Percentiles rank a stretch among this genome's conserved stretches.
Conservation (phyloP, 2,888 invertebrate species). For the Amphipoea lucens region DNA sequence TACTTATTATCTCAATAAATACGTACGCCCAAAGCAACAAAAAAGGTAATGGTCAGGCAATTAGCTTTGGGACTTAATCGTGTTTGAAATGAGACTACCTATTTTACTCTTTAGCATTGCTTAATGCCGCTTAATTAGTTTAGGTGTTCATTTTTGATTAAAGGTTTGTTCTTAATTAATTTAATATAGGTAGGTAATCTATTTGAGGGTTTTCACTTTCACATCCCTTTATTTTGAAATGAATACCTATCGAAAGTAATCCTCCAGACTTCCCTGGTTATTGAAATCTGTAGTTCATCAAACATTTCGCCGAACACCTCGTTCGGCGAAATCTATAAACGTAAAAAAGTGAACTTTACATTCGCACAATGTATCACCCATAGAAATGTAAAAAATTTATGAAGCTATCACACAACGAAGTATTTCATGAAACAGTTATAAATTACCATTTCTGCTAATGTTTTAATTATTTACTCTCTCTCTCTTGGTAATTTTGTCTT, state of each 20-base stretch:
- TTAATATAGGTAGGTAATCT: no score
- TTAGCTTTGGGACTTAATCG: constrained; percentile 21
- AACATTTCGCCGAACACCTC: not conserved
- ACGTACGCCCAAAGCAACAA: constrained; percentile 31
- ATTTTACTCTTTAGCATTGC: constrained; percentile 4
- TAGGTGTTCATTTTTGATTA: constrained; percentile 8
- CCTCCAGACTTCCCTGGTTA: not conserved
- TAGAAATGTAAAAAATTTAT: no score
- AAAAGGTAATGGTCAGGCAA: constrained; percentile 44
- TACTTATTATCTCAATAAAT: constrained; percentile 60
- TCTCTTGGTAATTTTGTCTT: constrained; percentile 3
- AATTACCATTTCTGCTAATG: constrained; percentile 6
- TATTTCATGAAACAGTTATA: not conserved
- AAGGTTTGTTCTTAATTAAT: not conserved
- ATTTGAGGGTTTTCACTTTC: not conserved
- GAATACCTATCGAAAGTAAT: not conserved
- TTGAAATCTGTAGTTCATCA: not conserved
- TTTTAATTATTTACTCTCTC: constrained; percentile 3
- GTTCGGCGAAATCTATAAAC: not conserved
- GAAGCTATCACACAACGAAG: not conserved
- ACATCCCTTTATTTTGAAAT: not conserved
- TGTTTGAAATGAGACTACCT: constrained; percentile 16
- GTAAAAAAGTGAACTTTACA: not conserved
- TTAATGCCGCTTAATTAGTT: constrained; percentile 2
- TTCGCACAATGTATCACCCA: not conserved